phyloP scores from a whole-genome alignment of 2,113 vertebrate species.

The Gallinago paraguaiae region DNA sequence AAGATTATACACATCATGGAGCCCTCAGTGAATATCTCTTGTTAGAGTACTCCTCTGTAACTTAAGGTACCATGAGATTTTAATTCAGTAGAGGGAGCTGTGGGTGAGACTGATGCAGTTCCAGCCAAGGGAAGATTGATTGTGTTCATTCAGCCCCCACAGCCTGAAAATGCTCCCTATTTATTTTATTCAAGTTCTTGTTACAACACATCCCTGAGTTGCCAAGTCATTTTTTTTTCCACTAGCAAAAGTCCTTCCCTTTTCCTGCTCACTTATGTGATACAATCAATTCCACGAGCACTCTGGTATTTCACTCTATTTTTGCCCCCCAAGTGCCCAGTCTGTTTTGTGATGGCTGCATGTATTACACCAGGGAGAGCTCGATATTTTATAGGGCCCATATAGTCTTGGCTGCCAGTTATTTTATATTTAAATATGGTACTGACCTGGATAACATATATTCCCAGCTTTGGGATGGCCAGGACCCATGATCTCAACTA shows the following conservation, averaged over 20 bases:
- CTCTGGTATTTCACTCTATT: conserved; percentile 12
- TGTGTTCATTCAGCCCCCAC: conserved; percentile 75
- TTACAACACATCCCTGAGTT: conserved; percentile 71
- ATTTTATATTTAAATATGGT: background rate
- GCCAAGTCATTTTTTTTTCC: conserved; percentile 70
- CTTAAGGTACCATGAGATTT: conserved; percentile 55
- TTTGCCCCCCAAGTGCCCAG: background rate
- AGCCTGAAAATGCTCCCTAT: conserved; percentile 75
- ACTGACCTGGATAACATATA: background rate
- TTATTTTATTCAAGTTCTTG: conserved; percentile 79
- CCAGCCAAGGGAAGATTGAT: conserved; percentile 71
- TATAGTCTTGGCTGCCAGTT: background rate
- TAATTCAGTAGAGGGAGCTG: conserved; percentile 76
- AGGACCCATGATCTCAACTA: background rate
- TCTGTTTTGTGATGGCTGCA: conserved; percentile 2
- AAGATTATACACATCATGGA: background rate
- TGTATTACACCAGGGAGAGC: conserved; percentile 10
- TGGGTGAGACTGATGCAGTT: conserved; percentile 50
- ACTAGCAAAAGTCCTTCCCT: conserved; percentile 69
- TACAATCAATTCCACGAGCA: conserved; percentile 52
- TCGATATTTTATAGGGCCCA: background rate
- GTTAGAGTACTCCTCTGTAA: background rate
- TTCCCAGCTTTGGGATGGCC: background rate
- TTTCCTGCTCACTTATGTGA: conserved; percentile 60
- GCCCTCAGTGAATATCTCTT: background rate